Base-by-base conservation (phyloP, 2,797 vertebrate species). In the Sorex maritimensis region DNA sequence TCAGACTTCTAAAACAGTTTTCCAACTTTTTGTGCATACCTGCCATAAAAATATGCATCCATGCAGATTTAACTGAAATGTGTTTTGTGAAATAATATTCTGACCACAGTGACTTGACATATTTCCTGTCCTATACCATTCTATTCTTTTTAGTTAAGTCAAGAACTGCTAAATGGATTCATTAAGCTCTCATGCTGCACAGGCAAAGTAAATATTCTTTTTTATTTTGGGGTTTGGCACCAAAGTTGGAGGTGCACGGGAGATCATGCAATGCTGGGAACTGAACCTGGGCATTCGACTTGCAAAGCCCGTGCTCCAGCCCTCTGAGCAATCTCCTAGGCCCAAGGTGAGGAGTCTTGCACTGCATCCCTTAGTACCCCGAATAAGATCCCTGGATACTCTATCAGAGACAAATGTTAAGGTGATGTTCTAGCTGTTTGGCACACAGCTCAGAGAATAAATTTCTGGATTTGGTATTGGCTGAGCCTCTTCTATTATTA, bases 61-160 rank as follows among this genome's bases (percentile, higher is more conserved):
- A n/a, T 52, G 44, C 11, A 19, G n/a, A 71, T 26, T 17, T 19
- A 91, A 88, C 68, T 80, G 41, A 82, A 84, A 19, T 5, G 5
- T 61, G 5, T 61, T 87, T 74, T 21, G 28, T 87, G 79, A 95
- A 87, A 41, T 90, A 87, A 71, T 30, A 80, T 68, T 3, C 21
- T 19, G 19, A 74, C 44, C 67, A 79, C 28, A 69, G n/a, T 72
- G 67, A 92, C 67, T 75, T 89, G 44, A 14, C 26, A 13, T 80
- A 86, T 83, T 87, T 94, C 73, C 30, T 86, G 14, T 26, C 81
- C 13, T 86, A 17, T 30, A 15, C 24, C n/a, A 65, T 63, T 65
- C 69, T 49, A 7, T 61, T 85, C 55, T 88, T 58, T 77, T 55
- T 11, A 61, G 38, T 44, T 73, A 86, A 65, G 65, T 63, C 38